These are phyloP conservation scores for Coregonus clupeaformis DNA, from an alignment of 2,113 vertebrate species.

Conservation along the genomic window DNA sequence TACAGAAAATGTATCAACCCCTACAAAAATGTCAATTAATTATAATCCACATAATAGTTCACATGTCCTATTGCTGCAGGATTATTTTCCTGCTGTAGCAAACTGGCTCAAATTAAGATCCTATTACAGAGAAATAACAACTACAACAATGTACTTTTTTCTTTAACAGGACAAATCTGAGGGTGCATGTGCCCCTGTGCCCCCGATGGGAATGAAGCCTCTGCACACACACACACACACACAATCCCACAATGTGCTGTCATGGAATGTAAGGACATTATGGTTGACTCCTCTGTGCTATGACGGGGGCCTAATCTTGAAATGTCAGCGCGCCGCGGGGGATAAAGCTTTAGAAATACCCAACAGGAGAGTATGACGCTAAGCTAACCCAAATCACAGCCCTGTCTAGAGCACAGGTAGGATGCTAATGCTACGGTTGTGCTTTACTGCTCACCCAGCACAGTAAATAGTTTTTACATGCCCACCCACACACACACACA, in stretches of 20 bases:
- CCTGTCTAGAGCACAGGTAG: slow-evolving; percentile 13
- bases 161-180: too few species aligned
- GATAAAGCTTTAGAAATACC: background rate
- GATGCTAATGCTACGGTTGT: slow-evolving; percentile 40
- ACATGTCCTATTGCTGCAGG: too few species aligned
- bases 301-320: background rate
- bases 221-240: background rate
- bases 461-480: background rate
- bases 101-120: too few species aligned
- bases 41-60: too few species aligned
- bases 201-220: too few species aligned
- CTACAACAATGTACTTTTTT: too few species aligned
- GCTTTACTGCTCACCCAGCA: slow-evolving; percentile 23
- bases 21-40: too few species aligned
- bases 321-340: background rate
- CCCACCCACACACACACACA: background rate
- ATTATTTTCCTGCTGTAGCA: too few species aligned
- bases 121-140: too few species aligned
- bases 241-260: background rate
- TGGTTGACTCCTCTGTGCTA: background rate
- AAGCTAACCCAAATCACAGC: slow-evolving; percentile 22
- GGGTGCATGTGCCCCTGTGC: too few species aligned
- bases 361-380: background rate
- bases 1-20: too few species aligned
- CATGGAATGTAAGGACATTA: background rate